Evolutionary conservation across 1,140 invertebrate species (phyloP), one percentile per base, ranked within the genome.

Genomic region (Phthorimaea operculella): DNA sequence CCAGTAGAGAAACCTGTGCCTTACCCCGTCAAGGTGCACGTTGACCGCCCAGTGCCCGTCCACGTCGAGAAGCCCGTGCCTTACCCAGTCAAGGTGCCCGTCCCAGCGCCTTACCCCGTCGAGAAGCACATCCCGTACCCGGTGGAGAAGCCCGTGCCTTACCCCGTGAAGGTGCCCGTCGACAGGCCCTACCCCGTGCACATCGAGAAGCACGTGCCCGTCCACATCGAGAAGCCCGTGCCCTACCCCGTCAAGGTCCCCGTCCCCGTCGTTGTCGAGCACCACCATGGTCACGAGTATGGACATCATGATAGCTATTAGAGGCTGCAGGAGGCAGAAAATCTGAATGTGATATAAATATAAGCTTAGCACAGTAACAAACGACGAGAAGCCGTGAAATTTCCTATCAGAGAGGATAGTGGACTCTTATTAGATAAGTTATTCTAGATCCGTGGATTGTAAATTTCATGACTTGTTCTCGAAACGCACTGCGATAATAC

Each of bases 1-100:
- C 89, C 90, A 61, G 89, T 92, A 14, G 89, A 91, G 65, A 92
- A 90, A 68, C 85, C 85, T 18, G 89, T 92, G 12, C 90, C 88
- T 49, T 87, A 89, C 70, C 87, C 89, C 68, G 89, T 90, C 15
- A 89, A 90, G 66, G 89, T 90, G 7, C 87, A 64, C 57, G 87
- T 89, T 18, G 88, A 89, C 70, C 74, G 88, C 18, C 89, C 89
- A 2, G 82, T 84, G 56, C 88, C 89, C 15, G 87, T 90, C 44
- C 88, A 89, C 50, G 86, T 89, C 42, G 84, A 87, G 52, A 88
- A 87, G 58, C 83, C 83, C 17, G 77, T 88, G 55, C 86, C 84
- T n/a, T 86, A 87, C 66, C 88, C 86, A 58, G 87, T 87, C 16
- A 89, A 89, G 63, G 87, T 89, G 39, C 86, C 72, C 60, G 82